These are phyloP conservation scores for Thoracochromis brauschi DNA, from an alignment of 2,113 vertebrate genomes.

Conservation along the genomic window DNA sequence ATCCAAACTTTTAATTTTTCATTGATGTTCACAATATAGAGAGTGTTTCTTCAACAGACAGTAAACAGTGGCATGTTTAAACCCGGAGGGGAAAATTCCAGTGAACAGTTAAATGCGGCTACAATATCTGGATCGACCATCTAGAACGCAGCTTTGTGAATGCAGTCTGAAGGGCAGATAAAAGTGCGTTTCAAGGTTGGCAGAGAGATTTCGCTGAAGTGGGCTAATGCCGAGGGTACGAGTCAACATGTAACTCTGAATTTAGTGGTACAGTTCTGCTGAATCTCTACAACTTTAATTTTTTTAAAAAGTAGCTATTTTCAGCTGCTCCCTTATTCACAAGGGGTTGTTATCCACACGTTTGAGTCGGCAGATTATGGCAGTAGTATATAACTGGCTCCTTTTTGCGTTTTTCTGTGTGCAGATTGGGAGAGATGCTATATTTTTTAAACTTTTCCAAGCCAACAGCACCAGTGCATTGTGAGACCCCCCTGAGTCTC, in stretches of 20 bases:
- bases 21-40: neutral
- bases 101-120: neutral
- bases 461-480: neutral
- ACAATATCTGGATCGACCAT: neutral
- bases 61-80: neutral
- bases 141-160: neutral
- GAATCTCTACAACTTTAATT: neutral
- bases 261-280: neutral
- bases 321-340: neutral
- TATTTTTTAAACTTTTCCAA: neutral
- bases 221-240: fast-evolving
- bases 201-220: neutral
- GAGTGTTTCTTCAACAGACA: neutral
- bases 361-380: neutral
- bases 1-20: neutral
- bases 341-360: fast-evolving
- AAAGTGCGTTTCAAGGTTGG: neutral
- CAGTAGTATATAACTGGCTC: neutral
- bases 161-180: neutral
- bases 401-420: neutral
- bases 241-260: neutral
- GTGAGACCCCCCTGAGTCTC: neutral
- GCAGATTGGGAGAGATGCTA: neutral
- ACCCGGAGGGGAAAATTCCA: neutral
- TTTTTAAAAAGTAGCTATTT: neutral